A percentile compares a stretch with the other conserved stretches of the same genome.
Conservation (phyloP, 2,797 vertebrate species). For the Chelonia mydas region DNA sequence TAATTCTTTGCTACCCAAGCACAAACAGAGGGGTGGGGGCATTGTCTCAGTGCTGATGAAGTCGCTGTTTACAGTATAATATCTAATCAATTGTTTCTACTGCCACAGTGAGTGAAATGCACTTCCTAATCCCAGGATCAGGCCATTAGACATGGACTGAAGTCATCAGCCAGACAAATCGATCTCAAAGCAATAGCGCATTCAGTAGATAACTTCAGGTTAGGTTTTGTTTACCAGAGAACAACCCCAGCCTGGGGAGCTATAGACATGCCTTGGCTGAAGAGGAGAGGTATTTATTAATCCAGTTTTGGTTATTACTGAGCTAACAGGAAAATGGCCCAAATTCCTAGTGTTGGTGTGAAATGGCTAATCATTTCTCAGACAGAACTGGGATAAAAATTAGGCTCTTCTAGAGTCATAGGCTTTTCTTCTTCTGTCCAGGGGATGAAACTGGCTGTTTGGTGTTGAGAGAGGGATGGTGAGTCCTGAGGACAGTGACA, state of each 20-base stretch:
- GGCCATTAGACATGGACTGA: conserved; percentile 36
- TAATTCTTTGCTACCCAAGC: conserved; percentile 10
- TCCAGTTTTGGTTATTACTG: background rate
- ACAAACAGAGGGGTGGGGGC: background rate
- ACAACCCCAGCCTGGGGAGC: background rate
- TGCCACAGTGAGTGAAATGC: background rate
- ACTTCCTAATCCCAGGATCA: conserved; percentile 29
- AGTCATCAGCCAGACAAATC: conserved; percentile 9
- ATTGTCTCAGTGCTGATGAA: conserved; percentile 5
- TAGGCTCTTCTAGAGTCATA: background rate
- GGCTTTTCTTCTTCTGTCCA: background rate
- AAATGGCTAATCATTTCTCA: background rate
- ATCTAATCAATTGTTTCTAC: conserved; percentile 67
- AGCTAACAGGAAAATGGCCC: background rate
- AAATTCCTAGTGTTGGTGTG: background rate
- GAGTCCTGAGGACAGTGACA: background rate
- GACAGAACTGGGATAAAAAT: background rate
- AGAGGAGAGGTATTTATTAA: background rate
- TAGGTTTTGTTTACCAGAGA: background rate
- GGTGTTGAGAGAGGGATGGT: too few relatives aligned
- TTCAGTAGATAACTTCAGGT: background rate
- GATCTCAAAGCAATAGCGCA: background rate
- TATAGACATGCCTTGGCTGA: background rate
- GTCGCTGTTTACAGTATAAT: conserved; percentile 45
- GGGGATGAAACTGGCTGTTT: background rate